Conservation (phyloP, 2,888 invertebrate genomes). For the Scaptomyza tumidula region DNA sequence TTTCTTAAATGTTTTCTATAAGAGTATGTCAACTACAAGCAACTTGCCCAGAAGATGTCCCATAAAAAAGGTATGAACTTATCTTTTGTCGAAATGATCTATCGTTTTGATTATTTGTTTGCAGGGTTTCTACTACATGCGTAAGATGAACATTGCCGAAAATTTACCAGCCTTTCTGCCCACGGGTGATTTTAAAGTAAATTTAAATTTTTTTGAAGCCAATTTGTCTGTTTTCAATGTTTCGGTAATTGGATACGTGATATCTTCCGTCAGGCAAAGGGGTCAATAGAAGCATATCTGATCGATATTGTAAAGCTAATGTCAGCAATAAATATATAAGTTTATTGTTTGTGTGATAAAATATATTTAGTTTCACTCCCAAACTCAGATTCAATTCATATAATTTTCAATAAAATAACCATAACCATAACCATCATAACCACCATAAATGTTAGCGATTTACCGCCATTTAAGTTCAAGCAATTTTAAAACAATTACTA, state of each 20-base stretch:
- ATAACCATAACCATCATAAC: neutral
- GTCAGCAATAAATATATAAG: no score
- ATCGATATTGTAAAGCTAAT: no score
- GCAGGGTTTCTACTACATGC: slow-evolving; percentile 53
- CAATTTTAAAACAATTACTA: slow-evolving; percentile 18
- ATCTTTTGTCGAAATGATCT: no score
- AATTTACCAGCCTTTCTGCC: slow-evolving; percentile 51
- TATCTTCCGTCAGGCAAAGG: neutral
- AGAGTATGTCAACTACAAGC: slow-evolving; percentile 22
- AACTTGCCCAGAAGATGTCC: slow-evolving; percentile 54
- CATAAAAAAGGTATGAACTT: no score
- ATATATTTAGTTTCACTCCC: no score
- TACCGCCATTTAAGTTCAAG: neutral
- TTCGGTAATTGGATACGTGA: slow-evolving; percentile 15
- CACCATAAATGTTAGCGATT: no score
- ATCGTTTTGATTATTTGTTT: no score
- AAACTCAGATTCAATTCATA: neutral
- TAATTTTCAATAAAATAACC: neutral
- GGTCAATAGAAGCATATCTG: no score
- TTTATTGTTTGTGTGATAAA: no score
- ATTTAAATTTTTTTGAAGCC: slow-evolving; percentile 24
- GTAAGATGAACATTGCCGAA: slow-evolving; percentile 55
- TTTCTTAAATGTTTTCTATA: no score
- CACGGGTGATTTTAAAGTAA: slow-evolving; percentile 23
- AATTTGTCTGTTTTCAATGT: slow-evolving; percentile 4